Conservation (phyloP, 2,113 vertebrate genomes). For the Phylloscopus trochilus region DNA sequence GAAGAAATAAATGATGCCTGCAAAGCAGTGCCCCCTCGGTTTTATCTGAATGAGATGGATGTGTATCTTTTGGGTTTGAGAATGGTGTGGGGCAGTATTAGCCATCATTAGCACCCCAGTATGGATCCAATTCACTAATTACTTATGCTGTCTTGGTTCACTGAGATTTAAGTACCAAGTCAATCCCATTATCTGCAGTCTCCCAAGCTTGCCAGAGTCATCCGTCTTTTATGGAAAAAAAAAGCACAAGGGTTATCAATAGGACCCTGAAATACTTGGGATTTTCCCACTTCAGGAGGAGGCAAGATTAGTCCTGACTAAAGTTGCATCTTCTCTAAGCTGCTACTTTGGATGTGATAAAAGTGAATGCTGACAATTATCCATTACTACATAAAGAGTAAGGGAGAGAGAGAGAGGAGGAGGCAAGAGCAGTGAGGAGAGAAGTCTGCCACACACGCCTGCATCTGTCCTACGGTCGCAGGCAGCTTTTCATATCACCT, state of each 20-base stretch:
- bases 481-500: constrained; percentile 67
- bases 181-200: constrained; percentile 95
- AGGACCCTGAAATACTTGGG: constrained; percentile 76
- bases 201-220: constrained; percentile 87
- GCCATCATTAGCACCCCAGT: constrained; percentile 93
- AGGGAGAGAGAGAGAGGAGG: constrained; percentile 14
- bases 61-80: constrained; percentile 76
- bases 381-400: constrained; percentile 59
- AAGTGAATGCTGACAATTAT: constrained; percentile 81
- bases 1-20: constrained; percentile 73
- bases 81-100: constrained; percentile 87
- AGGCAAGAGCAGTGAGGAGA: background rate
- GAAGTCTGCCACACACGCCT: constrained; percentile 39
- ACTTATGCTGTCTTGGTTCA: constrained; percentile 94
- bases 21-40: constrained; percentile 65
- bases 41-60: constrained; percentile 81
- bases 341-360: constrained; percentile 74
- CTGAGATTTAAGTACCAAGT: constrained; percentile 97
- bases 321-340: constrained; percentile 76
- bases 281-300: constrained; percentile 79
- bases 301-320: constrained; percentile 75
- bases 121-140: constrained; percentile 95
- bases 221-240: constrained; percentile 80
- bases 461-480: constrained; percentile 55
- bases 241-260: constrained; percentile 86